A percentile compares a stretch with the other conserved stretches of the same genome.
These are phyloP conservation scores for Holocentrus rufus DNA, from an alignment of 2,797 vertebrate species.

Conservation along the genomic window DNA sequence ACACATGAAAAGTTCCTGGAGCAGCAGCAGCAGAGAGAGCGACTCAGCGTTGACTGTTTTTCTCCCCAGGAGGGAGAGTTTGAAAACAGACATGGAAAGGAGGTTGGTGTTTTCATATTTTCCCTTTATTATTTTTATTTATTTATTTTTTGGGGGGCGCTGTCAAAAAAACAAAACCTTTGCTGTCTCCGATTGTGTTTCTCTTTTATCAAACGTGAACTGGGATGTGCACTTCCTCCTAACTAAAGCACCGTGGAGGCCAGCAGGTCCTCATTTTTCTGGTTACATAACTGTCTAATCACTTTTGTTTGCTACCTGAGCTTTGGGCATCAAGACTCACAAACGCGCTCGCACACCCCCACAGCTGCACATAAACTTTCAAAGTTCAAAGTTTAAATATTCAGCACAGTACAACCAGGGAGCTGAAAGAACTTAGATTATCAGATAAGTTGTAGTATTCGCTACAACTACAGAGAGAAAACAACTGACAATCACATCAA, in stretches of 20 bases:
- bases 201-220: constrained; percentile 46
- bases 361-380: background rate
- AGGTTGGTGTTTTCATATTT: too few relatives aligned
- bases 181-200: constrained; percentile 20
- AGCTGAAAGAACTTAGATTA: constrained; percentile 9
- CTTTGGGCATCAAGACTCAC: constrained; percentile 19
- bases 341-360: constrained; percentile 5
- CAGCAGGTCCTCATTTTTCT: constrained; percentile 31
- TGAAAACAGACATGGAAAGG: constrained; percentile 12
- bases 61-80: background rate
- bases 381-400: background rate
- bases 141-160: constrained; percentile 7
- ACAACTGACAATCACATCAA: background rate
- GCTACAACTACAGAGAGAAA: constrained; percentile 1
- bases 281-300: constrained; percentile 49
- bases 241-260: background rate
- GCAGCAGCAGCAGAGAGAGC: constrained; percentile 9
- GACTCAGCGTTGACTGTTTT: background rate
- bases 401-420: background rate
- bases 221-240: constrained; percentile 27
- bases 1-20: constrained; percentile 3
- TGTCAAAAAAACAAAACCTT: constrained; percentile 31
- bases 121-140: too few relatives aligned
- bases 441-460: constrained; percentile 1
- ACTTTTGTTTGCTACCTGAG: constrained; percentile 33